A percentile compares a stretch with the other conserved stretches of the same genome.
phyloP scores from a whole-genome alignment of 2,888 invertebrate genomes.

The Neocrepidodera transversa region DNA sequence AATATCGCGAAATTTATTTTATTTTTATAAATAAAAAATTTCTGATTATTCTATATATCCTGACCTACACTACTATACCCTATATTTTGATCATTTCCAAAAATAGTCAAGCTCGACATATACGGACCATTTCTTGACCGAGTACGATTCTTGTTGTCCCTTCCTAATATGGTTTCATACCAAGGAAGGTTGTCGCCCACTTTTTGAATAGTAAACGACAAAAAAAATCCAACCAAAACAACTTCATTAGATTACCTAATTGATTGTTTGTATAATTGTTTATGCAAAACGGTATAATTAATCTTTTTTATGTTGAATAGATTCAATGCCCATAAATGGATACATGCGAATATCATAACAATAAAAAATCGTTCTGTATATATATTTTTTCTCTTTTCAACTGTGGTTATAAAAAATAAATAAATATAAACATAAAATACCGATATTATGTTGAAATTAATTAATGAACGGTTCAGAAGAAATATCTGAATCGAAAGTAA shows the following conservation, averaged over 20 bases:
- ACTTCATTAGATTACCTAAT: constrained; percentile 17
- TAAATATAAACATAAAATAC: too few species aligned
- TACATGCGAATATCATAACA: not conserved
- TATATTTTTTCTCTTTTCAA: too few species aligned
- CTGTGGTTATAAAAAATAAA: too few species aligned
- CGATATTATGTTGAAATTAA: too few species aligned
- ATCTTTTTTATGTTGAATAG: not conserved
- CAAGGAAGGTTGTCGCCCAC: constrained; percentile 33
- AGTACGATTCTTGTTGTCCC: constrained; percentile 16
- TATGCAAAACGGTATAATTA: not conserved
- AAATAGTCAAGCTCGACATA: constrained; percentile 14
- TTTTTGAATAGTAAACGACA: constrained; percentile 26
- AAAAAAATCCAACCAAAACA: constrained; percentile 29
- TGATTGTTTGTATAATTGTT: constrained; percentile 5
- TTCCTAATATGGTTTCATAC: constrained; percentile 29
- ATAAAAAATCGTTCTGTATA: too few species aligned
- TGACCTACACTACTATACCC: constrained; percentile 5
- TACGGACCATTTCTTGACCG: constrained; percentile 8
- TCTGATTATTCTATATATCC: too few species aligned
- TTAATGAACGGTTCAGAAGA: not conserved
- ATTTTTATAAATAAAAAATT: too few species aligned
- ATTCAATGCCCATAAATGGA: not conserved
- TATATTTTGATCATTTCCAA: constrained; percentile 19
- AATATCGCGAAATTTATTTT: too few species aligned
- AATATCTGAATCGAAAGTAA: not conserved